Base-by-base conservation (phyloP, 2,113 vertebrate genomes). In the Sturnus vulgaris region DNA sequence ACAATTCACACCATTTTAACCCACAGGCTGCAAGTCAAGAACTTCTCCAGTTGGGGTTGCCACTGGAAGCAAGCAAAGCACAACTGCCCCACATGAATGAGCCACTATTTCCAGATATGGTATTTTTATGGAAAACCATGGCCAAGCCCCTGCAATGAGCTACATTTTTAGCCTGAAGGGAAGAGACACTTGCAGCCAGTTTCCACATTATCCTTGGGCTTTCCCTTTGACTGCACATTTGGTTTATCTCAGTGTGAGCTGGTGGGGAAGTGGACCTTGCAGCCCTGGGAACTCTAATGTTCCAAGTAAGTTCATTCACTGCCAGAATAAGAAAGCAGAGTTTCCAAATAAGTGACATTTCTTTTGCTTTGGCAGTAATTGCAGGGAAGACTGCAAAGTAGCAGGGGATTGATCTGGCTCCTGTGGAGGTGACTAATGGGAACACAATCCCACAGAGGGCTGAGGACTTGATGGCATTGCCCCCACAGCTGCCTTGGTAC, bases 391-490 rank as follows among this genome's bases (percentile, higher is more conserved):
- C 66, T 33, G 68, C 1, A 1, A 82, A 95, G 70, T 6, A 61
- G 89, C 86, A 81, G 53, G 61, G 57, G 40, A 87, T 89, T 93
- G 83, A 93, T 93, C 64, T 69, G 86, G 53, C 53, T 95, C 65
- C 89, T 85, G 14, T 22, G 42, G 73, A 87, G 69, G 72, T 82
- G 80, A 91, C 83, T 91, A 89, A 93, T 15, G 28, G 77, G 69
- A 93, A 82, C 77, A 61, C 0, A 14, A 76, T 81, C 88, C 86
- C 80, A 78, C 53, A 87, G 80, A 46, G 14, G 15, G 64, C 69
- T 82, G 71, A 75, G 31, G 49, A 83, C 39, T 78, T 2, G 39
- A 84, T 35, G 39, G 81, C 75, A 73, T 3, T 50, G 56, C 40
- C 50, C 61, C 20, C 68, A n/a, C 37, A 40, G 75, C 82, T 88